Conservation (phyloP, 1,140 invertebrate genomes). For the Nasonia giraulti region DNA sequence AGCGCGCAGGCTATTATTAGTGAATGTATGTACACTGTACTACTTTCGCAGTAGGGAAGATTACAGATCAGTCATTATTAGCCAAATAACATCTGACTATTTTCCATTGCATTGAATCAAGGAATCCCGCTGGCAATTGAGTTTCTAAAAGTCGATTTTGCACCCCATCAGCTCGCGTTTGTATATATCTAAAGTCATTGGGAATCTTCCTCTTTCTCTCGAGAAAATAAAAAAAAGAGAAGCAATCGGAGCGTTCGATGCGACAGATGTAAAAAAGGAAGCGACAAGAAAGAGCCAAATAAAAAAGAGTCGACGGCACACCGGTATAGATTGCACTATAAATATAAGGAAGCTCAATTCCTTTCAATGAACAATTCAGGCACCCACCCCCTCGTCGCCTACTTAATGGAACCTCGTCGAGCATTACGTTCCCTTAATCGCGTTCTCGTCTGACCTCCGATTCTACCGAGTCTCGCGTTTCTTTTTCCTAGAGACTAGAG, state of each 20-base stretch:
- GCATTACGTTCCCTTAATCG: constrained; percentile 4
- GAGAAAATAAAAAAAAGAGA: background rate
- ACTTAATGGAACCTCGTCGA: constrained; percentile 9
- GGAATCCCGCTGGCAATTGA: no score
- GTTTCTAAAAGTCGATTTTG: background rate
- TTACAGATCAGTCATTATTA: no score
- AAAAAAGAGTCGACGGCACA: background rate
- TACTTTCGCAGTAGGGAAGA: background rate
- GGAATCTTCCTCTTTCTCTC: background rate
- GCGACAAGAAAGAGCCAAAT: constrained; percentile 24
- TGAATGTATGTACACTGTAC: background rate
- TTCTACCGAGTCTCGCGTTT: background rate
- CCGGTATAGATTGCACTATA: constrained; percentile 18
- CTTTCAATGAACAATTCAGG: constrained; percentile 51
- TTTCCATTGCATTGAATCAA: no score
- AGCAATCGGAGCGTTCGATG: background rate
- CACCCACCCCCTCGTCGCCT: background rate
- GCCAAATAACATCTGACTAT: no score
- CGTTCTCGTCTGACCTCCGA: background rate
- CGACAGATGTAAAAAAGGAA: constrained; percentile 12
- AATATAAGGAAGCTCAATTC: constrained; percentile 29
- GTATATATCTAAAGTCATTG: background rate
- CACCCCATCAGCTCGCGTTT: background rate
- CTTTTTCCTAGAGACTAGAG: background rate
- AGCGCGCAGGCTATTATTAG: no score